phyloP scores from a whole-genome alignment of 2,797 vertebrate species.

The Sandelia bainsii region DNA sequence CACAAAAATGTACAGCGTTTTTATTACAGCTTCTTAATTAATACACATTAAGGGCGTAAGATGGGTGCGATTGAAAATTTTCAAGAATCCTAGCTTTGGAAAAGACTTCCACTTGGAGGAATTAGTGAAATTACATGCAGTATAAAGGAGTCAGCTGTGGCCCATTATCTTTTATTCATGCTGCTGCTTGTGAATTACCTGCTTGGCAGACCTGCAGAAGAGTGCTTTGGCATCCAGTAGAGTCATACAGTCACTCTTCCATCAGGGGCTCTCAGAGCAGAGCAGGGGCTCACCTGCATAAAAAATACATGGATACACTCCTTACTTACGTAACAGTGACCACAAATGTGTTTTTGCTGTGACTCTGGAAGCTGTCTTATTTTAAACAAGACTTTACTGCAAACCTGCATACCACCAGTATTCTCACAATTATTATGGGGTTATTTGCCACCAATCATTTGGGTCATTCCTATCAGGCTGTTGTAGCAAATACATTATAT shows the following conservation, averaged over 20 bases:
- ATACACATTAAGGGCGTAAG: conserved; percentile 51
- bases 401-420: neutral
- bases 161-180: conserved; percentile 86
- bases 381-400: conserved; percentile 35
- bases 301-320: conserved; percentile 84
- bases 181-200: conserved; percentile 85
- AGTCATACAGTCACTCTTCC: conserved; percentile 76
- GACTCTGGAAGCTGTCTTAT: conserved; percentile 56
- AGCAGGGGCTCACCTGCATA: conserved; percentile 83
- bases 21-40: conserved; percentile 51
- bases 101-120: conserved; percentile 74
- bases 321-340: conserved; percentile 77
- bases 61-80: conserved; percentile 48
- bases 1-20: conserved; percentile 52
- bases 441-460: conserved; percentile 3
- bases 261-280: conserved; percentile 76
- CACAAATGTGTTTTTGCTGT: conserved; percentile 62
- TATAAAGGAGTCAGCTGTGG: conserved; percentile 82
- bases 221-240: conserved; percentile 79
- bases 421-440: conserved; percentile 3
- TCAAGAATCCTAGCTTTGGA: conserved; percentile 60
- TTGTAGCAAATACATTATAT: conserved; percentile 13
- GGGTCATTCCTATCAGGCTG: conserved; percentile 7
- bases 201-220: conserved; percentile 84
- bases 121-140: conserved; percentile 78